A percentile compares a stretch with the other conserved stretches of the same genome.
Evolutionary conservation across 2,113 vertebrate genomes (phyloP).

Genomic region (Connochaetes taurinus): DNA sequence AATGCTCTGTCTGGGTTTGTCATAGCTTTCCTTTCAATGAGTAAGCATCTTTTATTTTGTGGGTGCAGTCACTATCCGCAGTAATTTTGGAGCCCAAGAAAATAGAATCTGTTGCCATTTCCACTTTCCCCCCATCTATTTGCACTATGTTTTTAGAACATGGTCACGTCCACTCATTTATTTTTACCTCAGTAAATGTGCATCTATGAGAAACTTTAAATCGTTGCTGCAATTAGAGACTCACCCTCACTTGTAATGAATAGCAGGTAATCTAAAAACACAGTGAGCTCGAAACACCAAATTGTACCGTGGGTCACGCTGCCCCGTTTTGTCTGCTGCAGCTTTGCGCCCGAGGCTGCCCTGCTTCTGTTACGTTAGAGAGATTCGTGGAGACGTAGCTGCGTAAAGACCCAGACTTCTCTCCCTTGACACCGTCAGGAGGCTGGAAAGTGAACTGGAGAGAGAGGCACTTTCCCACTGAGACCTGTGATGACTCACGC

Average conservation of each 20-base stretch:
- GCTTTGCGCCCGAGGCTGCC: fast-evolving
- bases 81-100: neutral
- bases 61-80: neutral
- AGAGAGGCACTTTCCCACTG: too few relatives aligned
- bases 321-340: fast-evolving
- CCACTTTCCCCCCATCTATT: neutral
- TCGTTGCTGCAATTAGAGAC: neutral
- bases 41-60: neutral
- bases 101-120: neutral
- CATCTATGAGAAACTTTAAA: neutral
- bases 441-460: neutral
- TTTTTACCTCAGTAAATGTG: neutral
- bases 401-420: neutral
- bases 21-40: neutral
- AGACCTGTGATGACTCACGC: neutral
- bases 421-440: neutral
- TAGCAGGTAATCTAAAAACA: fast-evolving
- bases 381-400: neutral
- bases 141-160: neutral
- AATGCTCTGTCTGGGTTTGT: neutral
- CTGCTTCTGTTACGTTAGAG: neutral
- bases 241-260: fast-evolving
- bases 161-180: neutral
- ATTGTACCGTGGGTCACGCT: fast-evolving
- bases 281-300: fast-evolving